Evolutionary conservation across 2,888 invertebrate genomes (phyloP).

Genomic region (Antheraea assamensis): DNA sequence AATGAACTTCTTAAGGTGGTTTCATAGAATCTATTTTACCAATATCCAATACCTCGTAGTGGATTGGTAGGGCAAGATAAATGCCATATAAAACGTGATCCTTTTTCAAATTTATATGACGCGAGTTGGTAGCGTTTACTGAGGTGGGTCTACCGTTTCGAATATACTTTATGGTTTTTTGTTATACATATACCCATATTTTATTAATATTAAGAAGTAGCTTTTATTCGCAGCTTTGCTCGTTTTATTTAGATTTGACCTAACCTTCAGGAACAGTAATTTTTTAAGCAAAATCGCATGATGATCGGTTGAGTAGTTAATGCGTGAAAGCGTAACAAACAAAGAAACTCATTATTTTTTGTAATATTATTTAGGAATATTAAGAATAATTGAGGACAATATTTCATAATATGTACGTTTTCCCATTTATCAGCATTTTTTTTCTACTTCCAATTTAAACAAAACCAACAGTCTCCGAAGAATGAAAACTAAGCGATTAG

Average conservation of each 20-base stretch:
- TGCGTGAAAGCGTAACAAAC: too few species aligned
- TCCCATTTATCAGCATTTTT: background rate
- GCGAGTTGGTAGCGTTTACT: conserved; percentile 36
- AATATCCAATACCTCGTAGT: conserved; percentile 34
- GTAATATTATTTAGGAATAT: background rate
- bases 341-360: background rate
- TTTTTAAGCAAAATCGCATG: too few species aligned
- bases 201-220: too few species aligned
- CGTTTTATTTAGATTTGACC: too few species aligned
- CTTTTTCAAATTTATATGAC: conserved; percentile 41
- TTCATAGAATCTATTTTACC: conserved; percentile 36
- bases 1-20: conserved; percentile 33
- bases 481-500: background rate
- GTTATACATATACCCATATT: background rate
- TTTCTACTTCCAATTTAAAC: background rate
- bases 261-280: too few species aligned
- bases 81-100: conserved; percentile 40
- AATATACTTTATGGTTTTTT: conserved; percentile 2
- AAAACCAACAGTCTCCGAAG: background rate
- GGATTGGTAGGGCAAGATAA: conserved; percentile 34
- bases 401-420: background rate
- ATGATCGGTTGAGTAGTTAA: too few species aligned
- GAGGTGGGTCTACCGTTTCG: conserved; percentile 23
- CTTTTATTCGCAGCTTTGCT: too few species aligned
- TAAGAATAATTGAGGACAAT: background rate